Evolutionary conservation across 2,113 vertebrate species (phyloP), one percentile per base, ranked within the genome.

Genomic region (Lagopus leucura): DNA sequence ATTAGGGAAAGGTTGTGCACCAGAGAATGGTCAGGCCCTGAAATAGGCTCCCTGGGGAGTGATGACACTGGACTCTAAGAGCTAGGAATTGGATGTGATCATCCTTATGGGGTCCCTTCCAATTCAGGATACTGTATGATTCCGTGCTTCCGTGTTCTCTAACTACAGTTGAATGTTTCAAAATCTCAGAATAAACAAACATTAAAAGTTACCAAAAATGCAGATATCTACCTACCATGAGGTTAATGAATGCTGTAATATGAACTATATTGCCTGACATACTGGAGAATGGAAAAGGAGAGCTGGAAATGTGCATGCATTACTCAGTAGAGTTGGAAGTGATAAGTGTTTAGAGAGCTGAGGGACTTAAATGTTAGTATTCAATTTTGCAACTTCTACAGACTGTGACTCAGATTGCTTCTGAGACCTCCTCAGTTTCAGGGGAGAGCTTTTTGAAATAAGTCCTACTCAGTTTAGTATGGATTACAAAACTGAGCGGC

Each of bases 241-340:
- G 12, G 58, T 74, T 82, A 58, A 25, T 40, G 42, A 77, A 47
- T 80, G 9, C 4, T 6, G 11, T 16, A 81, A 77, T 64, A 36
- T 42, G 73, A 80, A 22, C 42, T 42, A 15, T 1, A 0, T 58
- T 70, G 66, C 11, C 18, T 83, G n/a, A 16, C 73, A 50, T 83
- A n/a, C 27, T 74, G 27, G 18, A 54, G 3, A 71, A 42, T 55
- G 21, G 72, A 82, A 90, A 38, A 5, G 24, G 0, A 0, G 45
- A 82, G 20, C 3, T 76, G 19, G 30, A 82, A 90, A 47, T 0
- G 0, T 55, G 34, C 28, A 28, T 21, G 11, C 0, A 0, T 70
- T 86, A 75, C 20, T 61, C 27, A 45, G 36, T 27, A 65, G 57
- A 92, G 24, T 0, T 54, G 55, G 60, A 73, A 92, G 82, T 30